A percentile compares a stretch with the other conserved stretches of the same genome.
phyloP scores from a whole-genome alignment of 2,113 vertebrate species.

The Ciconia maguari region DNA sequence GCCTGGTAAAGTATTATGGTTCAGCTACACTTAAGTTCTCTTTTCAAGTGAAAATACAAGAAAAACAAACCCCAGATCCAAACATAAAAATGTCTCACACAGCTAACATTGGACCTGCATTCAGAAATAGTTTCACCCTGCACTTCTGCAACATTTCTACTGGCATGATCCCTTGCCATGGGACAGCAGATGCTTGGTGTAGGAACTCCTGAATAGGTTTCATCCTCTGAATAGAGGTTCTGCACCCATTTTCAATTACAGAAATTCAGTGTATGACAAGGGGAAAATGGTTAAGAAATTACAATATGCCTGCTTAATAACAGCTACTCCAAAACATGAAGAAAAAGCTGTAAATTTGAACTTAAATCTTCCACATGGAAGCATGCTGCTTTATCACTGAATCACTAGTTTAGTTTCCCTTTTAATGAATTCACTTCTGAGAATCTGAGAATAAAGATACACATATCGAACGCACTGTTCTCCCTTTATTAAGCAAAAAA shows the following conservation, averaged over 20 bases:
- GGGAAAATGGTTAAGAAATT: background rate
- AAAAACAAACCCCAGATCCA: background rate
- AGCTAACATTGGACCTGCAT: background rate
- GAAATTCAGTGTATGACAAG: background rate
- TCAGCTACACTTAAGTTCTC: background rate
- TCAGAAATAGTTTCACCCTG: background rate
- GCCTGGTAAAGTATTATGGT: background rate
- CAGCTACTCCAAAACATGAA: background rate
- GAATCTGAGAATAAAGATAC: conserved; percentile 3
- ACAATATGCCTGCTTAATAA: background rate
- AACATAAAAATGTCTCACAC: background rate
- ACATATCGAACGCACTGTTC: background rate
- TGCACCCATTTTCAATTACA: background rate
- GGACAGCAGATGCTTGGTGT: background rate
- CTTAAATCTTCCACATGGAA: background rate
- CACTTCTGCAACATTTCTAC: background rate
- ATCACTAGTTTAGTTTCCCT: background rate
- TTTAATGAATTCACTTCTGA: conserved; percentile 19
- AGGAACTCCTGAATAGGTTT: background rate
- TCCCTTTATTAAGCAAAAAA: conserved; percentile 4
- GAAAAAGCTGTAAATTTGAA: background rate
- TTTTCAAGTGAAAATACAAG: conserved; percentile 2
- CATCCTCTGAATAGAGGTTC: background rate
- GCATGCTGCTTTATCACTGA: background rate
- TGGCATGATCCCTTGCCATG: background rate